Base-by-base conservation (phyloP, 2,797 vertebrate genomes). In the Cuniculus paca region DNA sequence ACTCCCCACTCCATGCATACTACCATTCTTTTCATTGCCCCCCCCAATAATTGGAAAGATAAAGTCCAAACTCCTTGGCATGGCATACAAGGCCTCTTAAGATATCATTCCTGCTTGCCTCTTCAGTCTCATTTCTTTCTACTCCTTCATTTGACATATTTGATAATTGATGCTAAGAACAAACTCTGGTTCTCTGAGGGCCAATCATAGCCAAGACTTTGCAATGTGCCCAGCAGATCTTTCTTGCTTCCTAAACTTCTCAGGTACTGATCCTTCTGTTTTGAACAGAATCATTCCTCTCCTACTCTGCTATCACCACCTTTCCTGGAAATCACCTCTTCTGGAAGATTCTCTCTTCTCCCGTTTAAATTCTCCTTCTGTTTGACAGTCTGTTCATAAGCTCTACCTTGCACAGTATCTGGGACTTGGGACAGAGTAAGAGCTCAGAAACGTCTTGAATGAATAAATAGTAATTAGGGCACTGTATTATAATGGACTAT, bases 401-500 rank as follows among this genome's bases (percentile, higher is more conserved):
- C 11, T 61, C 60, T 56, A 17, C 61, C 58, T 90, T 85, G 31
- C 24, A 80, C 34, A 52, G 31, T 68, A 28, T 88, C 36, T 95
- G 22, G 20, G 22, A 58, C 48, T 34, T 95, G 22, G 20, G 22
- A 52, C 39, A 48, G 19, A 95, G n/a, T 16, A 82, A 50, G 60
- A 72, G 11, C 24, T 78, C n/a, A 92, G 45, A 86, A 92, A 45
- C 9, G 4, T 65, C 20, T 58, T 77, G 52, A 52, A 78, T 94
- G 39, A 68, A 91, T 95, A 91, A 82, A 70, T 36, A 94, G 52
- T 42, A 58, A 17, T 88, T 93, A 75, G 10, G 45, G 48, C 45
- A 19, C 31, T 91, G 19, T 34, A 74, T 14, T 79, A 9, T 63
- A 88, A 88, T 45, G 24, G n/a, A 72, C n/a, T 86, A 3, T 50